These are phyloP conservation scores for Schrankia costaestrigalis DNA, from an alignment of 2,888 invertebrate genomes.

Conservation along the genomic window DNA sequence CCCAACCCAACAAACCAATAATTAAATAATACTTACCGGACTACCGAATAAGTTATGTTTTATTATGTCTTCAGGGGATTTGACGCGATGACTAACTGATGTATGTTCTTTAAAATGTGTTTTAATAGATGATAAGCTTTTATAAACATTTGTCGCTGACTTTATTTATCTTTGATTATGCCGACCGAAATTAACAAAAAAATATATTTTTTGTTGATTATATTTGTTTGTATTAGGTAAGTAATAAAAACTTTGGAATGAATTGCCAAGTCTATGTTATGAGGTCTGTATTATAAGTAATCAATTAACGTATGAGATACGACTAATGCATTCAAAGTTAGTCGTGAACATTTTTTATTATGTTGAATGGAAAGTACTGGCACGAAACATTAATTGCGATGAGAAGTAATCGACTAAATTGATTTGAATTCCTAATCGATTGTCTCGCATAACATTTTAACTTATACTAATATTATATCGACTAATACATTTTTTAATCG, in stretches of 20 bases:
- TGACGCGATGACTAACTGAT: conserved; percentile 65
- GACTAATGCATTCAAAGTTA: conserved; percentile 62
- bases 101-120: conserved; percentile 52
- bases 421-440: conserved; percentile 65
- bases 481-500: conserved; percentile 60
- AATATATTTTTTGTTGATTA: neutral
- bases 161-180: conserved; percentile 20
- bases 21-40: conserved; percentile 76
- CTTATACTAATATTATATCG: conserved; percentile 63
- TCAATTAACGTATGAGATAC: conserved; percentile 55
- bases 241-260: too few relatives aligned
- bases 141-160: conserved; percentile 29
- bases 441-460: conserved; percentile 57
- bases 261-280: too few relatives aligned
- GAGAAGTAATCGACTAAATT: conserved; percentile 56
- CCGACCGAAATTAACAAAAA: neutral
- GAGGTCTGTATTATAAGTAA: conserved; percentile 47
- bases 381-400: conserved; percentile 66
- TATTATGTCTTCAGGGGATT: conserved; percentile 69
- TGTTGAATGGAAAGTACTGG: conserved; percentile 56
- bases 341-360: conserved; percentile 67
- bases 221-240: too few relatives aligned
- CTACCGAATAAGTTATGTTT: conserved; percentile 74
- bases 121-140: conserved; percentile 46
- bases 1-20: conserved; percentile 60